phyloP scores from a whole-genome alignment of 2,113 vertebrate species.

The Lynx canadensis region DNA sequence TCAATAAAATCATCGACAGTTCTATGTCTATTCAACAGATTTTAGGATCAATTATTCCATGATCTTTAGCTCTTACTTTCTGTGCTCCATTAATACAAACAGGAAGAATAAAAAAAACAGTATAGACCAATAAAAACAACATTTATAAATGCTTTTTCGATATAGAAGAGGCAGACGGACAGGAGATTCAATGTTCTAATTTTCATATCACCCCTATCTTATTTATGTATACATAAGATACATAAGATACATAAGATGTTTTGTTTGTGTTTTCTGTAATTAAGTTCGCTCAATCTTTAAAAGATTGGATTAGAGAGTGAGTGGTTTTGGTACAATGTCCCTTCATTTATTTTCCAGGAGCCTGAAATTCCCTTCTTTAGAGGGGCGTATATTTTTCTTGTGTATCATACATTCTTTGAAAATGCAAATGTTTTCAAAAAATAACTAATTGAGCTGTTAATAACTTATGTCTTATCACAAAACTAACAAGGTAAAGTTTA shows the following conservation, averaged over 20 bases:
- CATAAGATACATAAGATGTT: no score
- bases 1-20: background rate
- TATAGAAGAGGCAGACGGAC: background rate
- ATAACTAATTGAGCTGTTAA: background rate
- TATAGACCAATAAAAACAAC: background rate
- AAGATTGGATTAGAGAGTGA: background rate
- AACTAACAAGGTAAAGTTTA: background rate
- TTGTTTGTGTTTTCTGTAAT: background rate
- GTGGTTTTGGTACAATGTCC: background rate
- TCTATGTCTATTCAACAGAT: background rate
- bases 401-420: background rate
- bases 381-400: background rate
- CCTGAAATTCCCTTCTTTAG: background rate
- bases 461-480: background rate
- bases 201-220: background rate
- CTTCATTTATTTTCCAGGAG: background rate
- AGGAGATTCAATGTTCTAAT: background rate
- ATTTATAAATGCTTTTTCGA: background rate
- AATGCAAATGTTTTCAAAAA: background rate
- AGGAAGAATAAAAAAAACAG: background rate
- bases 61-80: background rate
- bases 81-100: background rate
- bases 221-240: background rate
- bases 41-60: background rate
- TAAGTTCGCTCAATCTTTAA: background rate